Conservation (phyloP, 2,797 vertebrate species). For the Gymnothorax javanicus region DNA sequence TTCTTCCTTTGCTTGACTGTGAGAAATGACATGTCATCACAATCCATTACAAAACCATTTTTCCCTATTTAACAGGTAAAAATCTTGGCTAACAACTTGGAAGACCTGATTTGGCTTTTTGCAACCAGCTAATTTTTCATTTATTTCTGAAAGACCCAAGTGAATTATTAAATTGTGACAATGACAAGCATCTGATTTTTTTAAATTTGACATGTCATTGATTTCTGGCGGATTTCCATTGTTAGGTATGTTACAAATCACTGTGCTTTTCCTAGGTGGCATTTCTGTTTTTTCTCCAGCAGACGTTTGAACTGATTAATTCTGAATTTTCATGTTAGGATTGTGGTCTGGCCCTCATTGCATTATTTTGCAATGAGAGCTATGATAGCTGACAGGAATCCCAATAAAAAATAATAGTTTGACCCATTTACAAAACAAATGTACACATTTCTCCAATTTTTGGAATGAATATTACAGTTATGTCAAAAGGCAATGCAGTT, state of each 20-base stretch:
- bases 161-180: slow-evolving; percentile 9
- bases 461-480: background rate
- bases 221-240: background rate
- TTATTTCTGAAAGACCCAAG: slow-evolving; percentile 24
- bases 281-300: background rate
- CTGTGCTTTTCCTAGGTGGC: background rate
- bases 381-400: slow-evolving; percentile 13
- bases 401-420: slow-evolving; percentile 12
- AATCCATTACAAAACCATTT: background rate
- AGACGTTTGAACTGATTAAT: slow-evolving; percentile 6
- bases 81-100: background rate
- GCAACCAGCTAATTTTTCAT: background rate
- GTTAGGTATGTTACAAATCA: background rate
- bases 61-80: background rate
- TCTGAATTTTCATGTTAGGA: background rate
- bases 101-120: slow-evolving; percentile 2
- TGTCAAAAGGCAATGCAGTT: background rate
- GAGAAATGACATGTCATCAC: background rate
- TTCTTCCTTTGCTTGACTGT: background rate
- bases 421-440: background rate
- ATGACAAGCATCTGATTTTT: background rate
- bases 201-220: background rate
- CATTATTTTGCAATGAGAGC: slow-evolving; percentile 5
- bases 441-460: background rate
- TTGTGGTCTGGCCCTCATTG: background rate